These are phyloP conservation scores for Acropora yongei DNA, from an alignment of 64 coral and sea anemone species.

Conservation along the genomic window DNA sequence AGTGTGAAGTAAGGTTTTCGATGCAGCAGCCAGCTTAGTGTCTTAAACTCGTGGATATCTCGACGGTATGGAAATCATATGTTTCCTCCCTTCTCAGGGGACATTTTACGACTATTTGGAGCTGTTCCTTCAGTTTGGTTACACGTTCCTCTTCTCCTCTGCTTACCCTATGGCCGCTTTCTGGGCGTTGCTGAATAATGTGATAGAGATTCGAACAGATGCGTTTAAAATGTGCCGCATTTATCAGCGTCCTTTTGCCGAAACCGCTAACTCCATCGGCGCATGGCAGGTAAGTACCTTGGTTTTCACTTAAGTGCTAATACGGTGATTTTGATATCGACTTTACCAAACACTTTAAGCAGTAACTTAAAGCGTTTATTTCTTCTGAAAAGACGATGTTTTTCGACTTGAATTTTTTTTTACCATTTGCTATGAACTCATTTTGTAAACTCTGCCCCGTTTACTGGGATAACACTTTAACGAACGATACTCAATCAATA, in stretches of 20 bases:
- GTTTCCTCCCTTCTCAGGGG: conserved; percentile 45
- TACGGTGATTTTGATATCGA: too few relatives aligned
- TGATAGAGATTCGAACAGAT: conserved; percentile 81
- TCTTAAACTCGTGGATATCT: not conserved
- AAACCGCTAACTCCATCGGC: conserved; percentile 67
- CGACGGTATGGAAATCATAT: not conserved
- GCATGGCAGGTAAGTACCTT: conserved; percentile 78
- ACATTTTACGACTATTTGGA: conserved; percentile 96
- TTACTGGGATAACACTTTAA: too few relatives aligned
- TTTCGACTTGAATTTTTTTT: too few relatives aligned
- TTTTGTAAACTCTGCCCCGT: too few relatives aligned
- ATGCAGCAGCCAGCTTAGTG: too few relatives aligned
- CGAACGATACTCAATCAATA: too few relatives aligned
- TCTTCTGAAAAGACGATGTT: too few relatives aligned
- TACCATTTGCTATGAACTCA: too few relatives aligned
- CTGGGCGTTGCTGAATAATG: conserved; percentile 88
- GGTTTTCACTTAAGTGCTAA: not conserved
- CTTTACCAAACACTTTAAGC: too few relatives aligned
- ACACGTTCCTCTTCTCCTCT: conserved; percentile 96
- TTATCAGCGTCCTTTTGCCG: conserved; percentile 68
- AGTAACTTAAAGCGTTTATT: too few relatives aligned
- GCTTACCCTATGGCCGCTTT: conserved; percentile 93
- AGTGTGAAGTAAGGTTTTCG: too few relatives aligned
- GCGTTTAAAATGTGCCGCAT: conserved; percentile 86
- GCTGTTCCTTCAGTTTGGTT: conserved; percentile 99